Evolutionary conservation across 2,113 vertebrate genomes (phyloP).

Genomic region (Corvus hawaiiensis): DNA sequence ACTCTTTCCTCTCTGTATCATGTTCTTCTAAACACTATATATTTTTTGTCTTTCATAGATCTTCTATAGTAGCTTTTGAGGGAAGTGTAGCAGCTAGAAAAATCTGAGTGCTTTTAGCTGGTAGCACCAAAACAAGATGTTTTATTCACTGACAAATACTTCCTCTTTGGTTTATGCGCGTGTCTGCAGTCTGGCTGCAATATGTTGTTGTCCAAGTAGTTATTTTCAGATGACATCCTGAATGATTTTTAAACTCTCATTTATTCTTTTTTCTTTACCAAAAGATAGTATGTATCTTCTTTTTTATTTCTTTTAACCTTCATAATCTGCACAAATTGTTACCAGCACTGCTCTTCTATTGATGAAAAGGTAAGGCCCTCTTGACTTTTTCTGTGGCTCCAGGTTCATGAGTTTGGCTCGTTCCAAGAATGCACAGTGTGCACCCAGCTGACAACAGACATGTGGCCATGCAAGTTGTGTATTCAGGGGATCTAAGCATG

Average conservation of each 20-base stretch:
- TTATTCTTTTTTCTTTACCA: not conserved
- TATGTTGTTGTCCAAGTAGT: not conserved
- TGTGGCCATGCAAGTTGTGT: not conserved
- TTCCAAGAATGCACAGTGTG: not conserved
- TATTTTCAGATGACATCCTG: not conserved
- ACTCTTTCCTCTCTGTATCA: not conserved
- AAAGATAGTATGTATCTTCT: not conserved
- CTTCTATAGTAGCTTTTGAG: not conserved
- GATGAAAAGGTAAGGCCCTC: not conserved
- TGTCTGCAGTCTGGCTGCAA: not conserved
- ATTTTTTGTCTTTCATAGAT: not conserved
- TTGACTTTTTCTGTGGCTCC: not conserved
- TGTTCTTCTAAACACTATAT: not conserved
- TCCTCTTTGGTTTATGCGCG: not conserved
- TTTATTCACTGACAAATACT: constrained; percentile 4
- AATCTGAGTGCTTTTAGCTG: not conserved
- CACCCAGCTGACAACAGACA: not conserved
- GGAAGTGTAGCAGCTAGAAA: not conserved
- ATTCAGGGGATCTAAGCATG: not conserved
- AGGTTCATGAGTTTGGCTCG: not conserved
- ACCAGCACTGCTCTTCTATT: not conserved
- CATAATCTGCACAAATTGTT: not conserved
- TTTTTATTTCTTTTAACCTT: not conserved
- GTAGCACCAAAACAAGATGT: not conserved
- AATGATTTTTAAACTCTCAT: not conserved